phyloP scores from a whole-genome alignment of 37 sponge, comb jelly and placozoan species.

The Spongilla lacustris region DNA sequence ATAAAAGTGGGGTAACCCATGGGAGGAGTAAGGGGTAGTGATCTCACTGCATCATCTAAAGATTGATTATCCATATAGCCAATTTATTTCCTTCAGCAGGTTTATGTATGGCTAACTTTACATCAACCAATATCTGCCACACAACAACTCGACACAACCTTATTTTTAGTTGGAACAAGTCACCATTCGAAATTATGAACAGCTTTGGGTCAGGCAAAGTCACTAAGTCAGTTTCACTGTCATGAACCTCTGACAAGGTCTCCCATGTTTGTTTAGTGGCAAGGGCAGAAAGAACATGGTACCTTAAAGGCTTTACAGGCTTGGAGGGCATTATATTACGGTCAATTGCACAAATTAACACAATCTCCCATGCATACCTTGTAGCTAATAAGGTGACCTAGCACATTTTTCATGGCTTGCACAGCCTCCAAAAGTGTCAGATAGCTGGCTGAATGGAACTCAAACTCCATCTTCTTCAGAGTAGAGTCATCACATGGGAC shows the following conservation, averaged over 20 bases:
- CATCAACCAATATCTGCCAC: too few species aligned
- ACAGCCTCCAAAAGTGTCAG: constrained; percentile 63
- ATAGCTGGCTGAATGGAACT: constrained; percentile 78
- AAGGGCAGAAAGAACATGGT: constrained; percentile 54
- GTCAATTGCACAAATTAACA: too few species aligned
- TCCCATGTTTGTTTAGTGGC: constrained; percentile 34
- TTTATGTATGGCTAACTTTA: too few species aligned
- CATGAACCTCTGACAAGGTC: constrained; percentile 14
- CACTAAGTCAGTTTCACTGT: too few species aligned
- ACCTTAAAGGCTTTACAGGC: constrained; percentile 35
- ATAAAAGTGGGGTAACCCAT: too few species aligned
- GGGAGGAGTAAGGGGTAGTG: too few species aligned
- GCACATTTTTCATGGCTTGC: constrained; percentile 60
- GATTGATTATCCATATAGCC: too few species aligned
- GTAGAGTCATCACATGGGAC: constrained; percentile 13
- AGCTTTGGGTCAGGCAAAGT: constrained; percentile 1
- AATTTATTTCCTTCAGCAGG: too few species aligned
- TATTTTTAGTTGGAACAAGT: constrained; percentile 52
- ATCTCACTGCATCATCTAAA: too few species aligned
- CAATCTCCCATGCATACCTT: too few species aligned
- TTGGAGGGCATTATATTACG: constrained; percentile 31
- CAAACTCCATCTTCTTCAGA: constrained; percentile 63
- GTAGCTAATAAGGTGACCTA: constrained; percentile 70
- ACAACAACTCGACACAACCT: too few species aligned
- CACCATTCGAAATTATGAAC: constrained; percentile 55